These are phyloP conservation scores for Tapera naevia DNA, from an alignment of 2,797 vertebrate genomes.

Conservation along the genomic window DNA sequence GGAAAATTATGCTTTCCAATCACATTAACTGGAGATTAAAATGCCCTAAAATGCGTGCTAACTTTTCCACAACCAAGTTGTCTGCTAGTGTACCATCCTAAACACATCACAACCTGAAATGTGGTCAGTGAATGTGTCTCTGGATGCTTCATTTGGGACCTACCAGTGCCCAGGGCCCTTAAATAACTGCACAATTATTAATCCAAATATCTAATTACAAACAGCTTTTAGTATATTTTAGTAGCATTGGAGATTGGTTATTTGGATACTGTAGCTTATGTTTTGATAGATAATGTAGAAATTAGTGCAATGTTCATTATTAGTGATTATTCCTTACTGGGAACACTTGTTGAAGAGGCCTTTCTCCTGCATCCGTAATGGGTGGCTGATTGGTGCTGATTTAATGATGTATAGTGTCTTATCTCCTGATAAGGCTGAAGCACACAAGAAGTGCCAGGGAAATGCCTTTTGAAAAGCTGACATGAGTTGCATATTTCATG, in stretches of 20 bases:
- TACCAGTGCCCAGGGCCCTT: not conserved
- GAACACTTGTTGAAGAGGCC: not conserved
- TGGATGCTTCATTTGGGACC: not conserved
- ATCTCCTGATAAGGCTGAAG: not conserved
- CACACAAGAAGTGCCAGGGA: not conserved
- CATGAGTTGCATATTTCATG: slow-evolving; percentile 24
- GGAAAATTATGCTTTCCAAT: not conserved
- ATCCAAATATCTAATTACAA: not conserved
- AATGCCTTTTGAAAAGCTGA: not conserved
- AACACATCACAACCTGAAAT: not conserved
- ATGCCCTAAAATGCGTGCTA: not conserved
- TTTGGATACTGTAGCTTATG: not conserved
- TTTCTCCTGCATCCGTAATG: not conserved
- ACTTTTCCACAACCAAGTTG: not conserved
- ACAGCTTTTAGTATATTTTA: not conserved
- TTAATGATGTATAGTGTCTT: not conserved
- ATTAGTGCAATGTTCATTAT: not conserved
- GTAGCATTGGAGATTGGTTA: not conserved
- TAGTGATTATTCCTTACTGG: not conserved
- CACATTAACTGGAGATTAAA: not conserved
- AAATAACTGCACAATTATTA: not conserved
- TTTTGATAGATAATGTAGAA: not conserved
- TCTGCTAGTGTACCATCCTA: not conserved
- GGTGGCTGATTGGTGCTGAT: not conserved
- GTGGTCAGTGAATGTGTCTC: not conserved